phyloP scores from a whole-genome alignment of 2,888 invertebrate genomes.

The Folsomia candida region DNA sequence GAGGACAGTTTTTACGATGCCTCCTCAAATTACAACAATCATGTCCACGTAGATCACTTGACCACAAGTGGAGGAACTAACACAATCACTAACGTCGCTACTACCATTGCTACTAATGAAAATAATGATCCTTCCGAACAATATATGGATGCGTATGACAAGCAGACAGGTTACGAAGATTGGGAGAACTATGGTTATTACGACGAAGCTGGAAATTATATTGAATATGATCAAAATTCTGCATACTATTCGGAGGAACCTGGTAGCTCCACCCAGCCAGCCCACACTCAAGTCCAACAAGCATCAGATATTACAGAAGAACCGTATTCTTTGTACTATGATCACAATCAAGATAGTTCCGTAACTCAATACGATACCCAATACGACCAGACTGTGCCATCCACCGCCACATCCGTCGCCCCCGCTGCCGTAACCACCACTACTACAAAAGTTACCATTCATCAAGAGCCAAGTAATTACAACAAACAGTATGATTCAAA shows the following conservation, averaged over 20 bases:
- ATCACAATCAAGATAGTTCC: not conserved
- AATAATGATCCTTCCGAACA: conserved; percentile 23
- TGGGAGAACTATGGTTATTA: conserved; percentile 50
- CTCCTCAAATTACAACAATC: conserved; percentile 12
- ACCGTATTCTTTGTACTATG: not conserved
- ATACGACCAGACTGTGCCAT: not conserved
- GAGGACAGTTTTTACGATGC: conserved; percentile 39
- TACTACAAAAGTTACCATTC: not conserved
- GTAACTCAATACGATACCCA: not conserved
- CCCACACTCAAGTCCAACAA: conserved; percentile 3
- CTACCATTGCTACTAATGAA: not conserved
- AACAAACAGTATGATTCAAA: not conserved
- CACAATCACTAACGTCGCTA: not conserved
- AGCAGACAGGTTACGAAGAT: conserved; percentile 47
- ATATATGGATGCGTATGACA: conserved; percentile 42
- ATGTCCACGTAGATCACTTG: conserved; percentile 7
- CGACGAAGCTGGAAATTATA: conserved; percentile 50
- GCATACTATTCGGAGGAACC: conserved; percentile 49
- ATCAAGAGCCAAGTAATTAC: conserved; percentile 8
- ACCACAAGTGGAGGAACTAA: not conserved
- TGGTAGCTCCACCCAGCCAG: conserved; percentile 29
- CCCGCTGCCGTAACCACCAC: not conserved
- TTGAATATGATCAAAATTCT: conserved; percentile 46
- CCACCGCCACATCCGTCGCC: not conserved
- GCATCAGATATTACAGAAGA: not conserved